Conservation (phyloP, 2,113 vertebrate genomes). For the Procavia capensis region DNA sequence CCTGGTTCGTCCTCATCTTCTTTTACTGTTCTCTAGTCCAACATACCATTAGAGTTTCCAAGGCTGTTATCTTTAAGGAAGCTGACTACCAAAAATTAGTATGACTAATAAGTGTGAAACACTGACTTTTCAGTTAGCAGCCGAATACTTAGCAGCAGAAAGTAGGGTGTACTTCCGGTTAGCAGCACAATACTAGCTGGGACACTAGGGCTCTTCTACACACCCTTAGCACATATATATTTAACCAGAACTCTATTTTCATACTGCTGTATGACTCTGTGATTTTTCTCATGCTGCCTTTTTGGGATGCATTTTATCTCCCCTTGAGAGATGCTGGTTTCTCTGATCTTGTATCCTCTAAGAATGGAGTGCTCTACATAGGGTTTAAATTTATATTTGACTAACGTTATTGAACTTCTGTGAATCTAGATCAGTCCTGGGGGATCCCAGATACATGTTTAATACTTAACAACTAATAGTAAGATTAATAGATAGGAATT, state of each 20-base stretch:
- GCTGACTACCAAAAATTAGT: too few relatives aligned
- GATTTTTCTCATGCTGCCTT: background rate
- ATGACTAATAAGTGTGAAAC: too few relatives aligned
- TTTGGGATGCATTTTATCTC: background rate
- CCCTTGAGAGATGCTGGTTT: background rate
- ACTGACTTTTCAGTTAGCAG: too few relatives aligned
- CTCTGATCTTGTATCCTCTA: background rate
- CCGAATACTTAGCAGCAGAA: too few relatives aligned
- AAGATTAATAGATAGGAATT: background rate
- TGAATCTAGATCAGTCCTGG: background rate
- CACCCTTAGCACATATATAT: fast-evolving
- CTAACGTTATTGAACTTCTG: background rate
- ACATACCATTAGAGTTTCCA: background rate
- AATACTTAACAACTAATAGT: background rate
- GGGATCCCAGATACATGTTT: background rate
- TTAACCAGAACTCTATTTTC: background rate
- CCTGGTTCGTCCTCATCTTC: fast-evolving
- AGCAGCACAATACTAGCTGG: too few relatives aligned
- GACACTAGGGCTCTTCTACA: background rate
- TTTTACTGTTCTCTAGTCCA: background rate
- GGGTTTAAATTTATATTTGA: background rate
- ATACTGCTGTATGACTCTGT: background rate
- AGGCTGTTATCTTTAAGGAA: too few relatives aligned
- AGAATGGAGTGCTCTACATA: background rate
- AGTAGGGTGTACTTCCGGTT: too few relatives aligned